These are phyloP conservation scores for Xylophagus ater DNA, from an alignment of 2,888 invertebrate species.

Conservation along the genomic window DNA sequence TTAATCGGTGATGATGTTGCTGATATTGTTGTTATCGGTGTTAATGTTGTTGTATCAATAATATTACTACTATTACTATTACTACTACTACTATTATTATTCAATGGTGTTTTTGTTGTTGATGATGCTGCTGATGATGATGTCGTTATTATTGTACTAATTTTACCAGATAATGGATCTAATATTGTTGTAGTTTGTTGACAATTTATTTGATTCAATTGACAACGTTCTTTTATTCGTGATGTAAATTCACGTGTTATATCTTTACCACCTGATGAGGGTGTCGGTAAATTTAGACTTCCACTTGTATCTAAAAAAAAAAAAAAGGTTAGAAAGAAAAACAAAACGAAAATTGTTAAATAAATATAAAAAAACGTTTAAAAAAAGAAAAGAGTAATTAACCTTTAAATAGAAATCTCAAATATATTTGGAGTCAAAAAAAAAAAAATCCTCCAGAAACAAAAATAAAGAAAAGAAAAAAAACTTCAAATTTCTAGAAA, in stretches of 20 bases:
- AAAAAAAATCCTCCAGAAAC: too few species aligned
- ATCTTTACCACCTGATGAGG: conserved; percentile 44
- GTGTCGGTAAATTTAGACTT: conserved; percentile 50
- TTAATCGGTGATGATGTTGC: conserved; percentile 39
- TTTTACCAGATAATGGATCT: conserved; percentile 28
- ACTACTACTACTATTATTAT: too few species aligned
- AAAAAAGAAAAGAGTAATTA: too few species aligned
- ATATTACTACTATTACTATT: too few species aligned
- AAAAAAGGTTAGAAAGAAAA: conserved; percentile 6
- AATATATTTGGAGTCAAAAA: too few species aligned
- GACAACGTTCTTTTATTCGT: conserved; percentile 45
- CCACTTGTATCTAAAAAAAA: conserved; percentile 43
- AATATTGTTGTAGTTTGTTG: conserved; percentile 25
- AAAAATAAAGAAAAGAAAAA: too few species aligned
- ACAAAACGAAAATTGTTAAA: conserved; percentile 3
- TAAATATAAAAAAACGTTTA: neutral
- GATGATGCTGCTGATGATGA: conserved; percentile 11
- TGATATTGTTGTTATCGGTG: too few species aligned
- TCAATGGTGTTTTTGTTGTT: conserved; percentile 66
- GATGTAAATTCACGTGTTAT: conserved; percentile 50
- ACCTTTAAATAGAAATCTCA: too few species aligned
- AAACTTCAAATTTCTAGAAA: too few species aligned
- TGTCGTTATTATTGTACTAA: conserved; percentile 32
- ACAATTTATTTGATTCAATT: conserved; percentile 21
- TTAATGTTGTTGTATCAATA: too few species aligned